These are phyloP conservation scores for Magallana gigas DNA, from an alignment of 1,140 invertebrate species.

Conservation along the genomic window DNA sequence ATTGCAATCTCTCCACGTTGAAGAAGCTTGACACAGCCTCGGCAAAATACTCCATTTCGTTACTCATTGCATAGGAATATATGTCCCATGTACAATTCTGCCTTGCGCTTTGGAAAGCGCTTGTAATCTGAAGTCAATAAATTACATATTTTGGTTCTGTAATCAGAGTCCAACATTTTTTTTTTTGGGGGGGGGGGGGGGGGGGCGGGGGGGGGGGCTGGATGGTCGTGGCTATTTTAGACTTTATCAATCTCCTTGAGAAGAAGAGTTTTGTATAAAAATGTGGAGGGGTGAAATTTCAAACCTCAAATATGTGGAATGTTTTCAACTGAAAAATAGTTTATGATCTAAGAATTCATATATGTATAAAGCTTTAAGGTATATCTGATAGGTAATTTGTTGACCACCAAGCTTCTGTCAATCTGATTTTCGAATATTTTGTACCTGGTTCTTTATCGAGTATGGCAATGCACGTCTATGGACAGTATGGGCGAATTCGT, in stretches of 20 bases:
- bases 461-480: constrained; percentile 57
- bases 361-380: too few species aligned
- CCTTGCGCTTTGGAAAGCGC: constrained; percentile 58
- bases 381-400: too few species aligned
- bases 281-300: too few species aligned
- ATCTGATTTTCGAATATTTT: not conserved
- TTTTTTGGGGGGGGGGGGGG: too few species aligned
- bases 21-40: constrained; percentile 60
- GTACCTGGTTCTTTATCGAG: constrained; percentile 53
- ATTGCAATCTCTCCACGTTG: constrained; percentile 45
- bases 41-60: constrained; percentile 64
- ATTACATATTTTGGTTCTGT: not conserved
- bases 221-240: not conserved
- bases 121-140: constrained; percentile 45
- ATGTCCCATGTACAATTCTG: constrained; percentile 51
- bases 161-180: not conserved
- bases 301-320: too few species aligned
- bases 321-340: too few species aligned
- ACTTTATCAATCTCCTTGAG: not conserved
- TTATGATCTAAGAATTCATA: too few species aligned
- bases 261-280: too few species aligned
- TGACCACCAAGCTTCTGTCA: not conserved
- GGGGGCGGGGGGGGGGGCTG: too few species aligned
- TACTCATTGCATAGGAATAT: constrained; percentile 62
- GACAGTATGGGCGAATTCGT: constrained; percentile 71